Evolutionary conservation across 2,888 invertebrate genomes (phyloP), one percentile per base, ranked within the genome.

Genomic region (Elegia similella): DNA sequence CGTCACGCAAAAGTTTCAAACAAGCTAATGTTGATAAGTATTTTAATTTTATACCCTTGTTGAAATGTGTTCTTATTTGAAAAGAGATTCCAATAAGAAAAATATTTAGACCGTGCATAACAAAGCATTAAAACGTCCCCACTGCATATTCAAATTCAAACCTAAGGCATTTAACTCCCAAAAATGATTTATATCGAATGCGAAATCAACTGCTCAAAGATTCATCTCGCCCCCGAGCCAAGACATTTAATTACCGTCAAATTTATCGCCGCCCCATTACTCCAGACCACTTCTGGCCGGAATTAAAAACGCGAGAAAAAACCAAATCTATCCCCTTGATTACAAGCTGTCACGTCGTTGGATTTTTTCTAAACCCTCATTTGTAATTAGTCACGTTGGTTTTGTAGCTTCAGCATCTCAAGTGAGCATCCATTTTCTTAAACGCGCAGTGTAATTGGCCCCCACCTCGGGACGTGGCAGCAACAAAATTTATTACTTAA

Each of bases 401-500:
- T 78, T 75, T 68, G 69, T 65, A 67, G 59, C 65, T 69, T 66
- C 67, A 66, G 69, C 70, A 67, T 66, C 75, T 77, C 70, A 70
- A 78, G 78, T 78, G 77, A 84, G 80, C 86, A 89, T 86, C 79
- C 82, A 88, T 89, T 91, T 88, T 84, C 84, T 84, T 85, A 86
- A 89, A 86, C 77, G 88, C 84, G 65, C 75, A 62, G 64, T 82
- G 83, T 87, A 89, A 89, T 87, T 84, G 87, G 82, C 84, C 89
- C 86, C 88, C 83, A 89, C 89, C 88, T 89, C 83, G 80, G 71
- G 74, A 80, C 83, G 88, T 84, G 82, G 86, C 86, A 83, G 88
- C 85, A 82, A 76, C 86, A 80, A 88, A 92, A 92, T 92, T 92
- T 92, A 92, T 92, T 92, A 78, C 92, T 92, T 92, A 92, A 92